Conservation (phyloP, 1,140 invertebrate genomes). For the Melipona quadrifasciata region DNA sequence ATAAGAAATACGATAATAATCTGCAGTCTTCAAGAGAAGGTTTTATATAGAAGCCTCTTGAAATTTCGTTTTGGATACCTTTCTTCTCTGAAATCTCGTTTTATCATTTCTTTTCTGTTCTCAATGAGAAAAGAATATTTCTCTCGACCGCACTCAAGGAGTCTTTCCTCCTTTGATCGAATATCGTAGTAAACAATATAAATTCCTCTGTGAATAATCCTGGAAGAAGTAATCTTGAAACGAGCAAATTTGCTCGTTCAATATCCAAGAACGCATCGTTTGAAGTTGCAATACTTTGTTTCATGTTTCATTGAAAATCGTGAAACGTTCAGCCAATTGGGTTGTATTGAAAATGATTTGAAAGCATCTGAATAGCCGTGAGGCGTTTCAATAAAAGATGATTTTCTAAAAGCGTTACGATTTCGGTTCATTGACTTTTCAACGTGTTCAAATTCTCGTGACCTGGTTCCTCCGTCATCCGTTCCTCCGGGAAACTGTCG, state of each 20-base stretch:
- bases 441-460: slow-evolving; percentile 29
- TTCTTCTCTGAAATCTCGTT: neutral
- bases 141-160: neutral
- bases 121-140: neutral
- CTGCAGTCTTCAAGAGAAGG: neutral
- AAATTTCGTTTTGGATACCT: neutral
- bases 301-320: neutral
- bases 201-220: neutral
- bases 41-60: neutral
- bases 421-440: slow-evolving; percentile 49
- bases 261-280: neutral
- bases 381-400: slow-evolving; percentile 48
- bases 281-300: neutral
- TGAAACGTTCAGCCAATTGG: neutral
- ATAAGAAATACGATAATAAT: slow-evolving; percentile 2
- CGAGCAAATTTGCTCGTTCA: neutral
- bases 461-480: slow-evolving; percentile 30
- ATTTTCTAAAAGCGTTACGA: slow-evolving; percentile 44
- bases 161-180: neutral
- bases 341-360: neutral
- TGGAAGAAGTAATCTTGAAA: neutral
- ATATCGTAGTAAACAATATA: slow-evolving; percentile 1
- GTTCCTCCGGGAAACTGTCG: neutral
- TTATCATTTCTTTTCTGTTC: neutral
- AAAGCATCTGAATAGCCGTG: neutral